A percentile compares a stretch with the other conserved stretches of the same genome.
phyloP scores from a whole-genome alignment of 2,888 invertebrate genomes.

The Tanypteryx hageni region DNA sequence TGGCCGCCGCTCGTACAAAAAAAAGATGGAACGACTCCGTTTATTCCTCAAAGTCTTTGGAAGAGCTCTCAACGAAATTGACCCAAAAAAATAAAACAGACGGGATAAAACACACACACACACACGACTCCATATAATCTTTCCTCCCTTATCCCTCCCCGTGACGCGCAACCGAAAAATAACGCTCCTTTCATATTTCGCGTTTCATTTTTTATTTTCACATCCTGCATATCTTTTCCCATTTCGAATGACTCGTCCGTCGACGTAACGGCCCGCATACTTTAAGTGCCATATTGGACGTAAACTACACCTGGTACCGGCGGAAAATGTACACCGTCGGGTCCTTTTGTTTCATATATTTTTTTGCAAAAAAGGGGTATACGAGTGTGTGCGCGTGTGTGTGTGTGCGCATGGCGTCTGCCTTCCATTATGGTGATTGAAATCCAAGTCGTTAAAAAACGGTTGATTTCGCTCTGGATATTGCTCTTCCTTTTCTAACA shows the following conservation, averaged over 20 bases:
- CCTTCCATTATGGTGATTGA: slow-evolving; percentile 63
- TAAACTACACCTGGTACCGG: slow-evolving; percentile 3
- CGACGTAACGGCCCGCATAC: not conserved
- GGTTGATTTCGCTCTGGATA: slow-evolving; percentile 27
- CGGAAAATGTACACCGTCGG: slow-evolving; percentile 3
- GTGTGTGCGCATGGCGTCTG: not conserved
- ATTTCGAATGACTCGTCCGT: not conserved
- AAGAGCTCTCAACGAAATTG: slow-evolving; percentile 11
- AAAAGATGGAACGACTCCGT: not conserved
- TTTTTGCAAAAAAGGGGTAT: not conserved
- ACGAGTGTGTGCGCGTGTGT: not conserved
- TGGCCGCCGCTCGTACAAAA: not conserved
- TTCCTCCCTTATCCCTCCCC: no score
- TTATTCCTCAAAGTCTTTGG: not conserved
- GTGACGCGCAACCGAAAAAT: not conserved
- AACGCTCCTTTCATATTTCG: not conserved
- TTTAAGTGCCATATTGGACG: not conserved
- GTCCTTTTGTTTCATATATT: no score
- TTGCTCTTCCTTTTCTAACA: not conserved
- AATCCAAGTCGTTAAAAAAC: slow-evolving; percentile 41
- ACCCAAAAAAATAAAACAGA: slow-evolving; percentile 8
- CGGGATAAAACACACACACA: not conserved
- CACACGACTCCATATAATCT: not conserved
- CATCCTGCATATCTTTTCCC: slow-evolving; percentile 3
- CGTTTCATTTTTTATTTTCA: not conserved